Percentiles rank a stretch among this genome's conserved stretches.
These are phyloP conservation scores for Didymodactylos carnosus DNA, from an alignment of 2,888 invertebrate species.

Conservation along the genomic window DNA sequence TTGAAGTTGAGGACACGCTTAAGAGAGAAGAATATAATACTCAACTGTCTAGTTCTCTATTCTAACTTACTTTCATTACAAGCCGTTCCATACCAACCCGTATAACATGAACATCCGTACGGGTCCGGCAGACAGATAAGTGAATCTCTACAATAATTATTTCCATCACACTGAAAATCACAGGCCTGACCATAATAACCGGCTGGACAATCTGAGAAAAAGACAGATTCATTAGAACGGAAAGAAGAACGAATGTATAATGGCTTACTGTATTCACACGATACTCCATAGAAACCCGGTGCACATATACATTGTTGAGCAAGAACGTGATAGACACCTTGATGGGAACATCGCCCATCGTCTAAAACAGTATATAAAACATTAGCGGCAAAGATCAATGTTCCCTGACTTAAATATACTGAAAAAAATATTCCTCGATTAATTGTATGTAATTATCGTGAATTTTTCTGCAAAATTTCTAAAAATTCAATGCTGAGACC, in stretches of 20 bases:
- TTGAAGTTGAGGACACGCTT: neutral
- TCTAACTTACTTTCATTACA: slow-evolving; percentile 13
- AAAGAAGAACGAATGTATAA: neutral
- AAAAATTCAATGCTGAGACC: too few relatives aligned
- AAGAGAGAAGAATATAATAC: too few relatives aligned
- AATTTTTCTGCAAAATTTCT: too few relatives aligned
- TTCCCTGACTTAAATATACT: too few relatives aligned
- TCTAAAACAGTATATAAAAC: too few relatives aligned
- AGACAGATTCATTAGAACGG: neutral
- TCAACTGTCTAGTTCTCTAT: too few relatives aligned
- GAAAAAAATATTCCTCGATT: too few relatives aligned
- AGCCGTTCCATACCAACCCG: slow-evolving; percentile 7
- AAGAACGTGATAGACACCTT: slow-evolving; percentile 17
- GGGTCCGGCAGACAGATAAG: slow-evolving; percentile 15
- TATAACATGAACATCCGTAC: slow-evolving; percentile 14
- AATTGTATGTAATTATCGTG: too few relatives aligned
- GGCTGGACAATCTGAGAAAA: slow-evolving; percentile 1
- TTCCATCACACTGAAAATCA: neutral
- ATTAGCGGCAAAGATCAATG: too few relatives aligned
- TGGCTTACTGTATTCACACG: slow-evolving; percentile 16
- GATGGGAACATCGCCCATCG: slow-evolving; percentile 15
- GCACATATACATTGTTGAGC: slow-evolving; percentile 17
- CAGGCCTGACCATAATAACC: slow-evolving; percentile 9
- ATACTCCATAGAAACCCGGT: slow-evolving; percentile 16
- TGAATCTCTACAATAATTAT: slow-evolving; percentile 2